Evolutionary conservation across 2,113 vertebrate genomes (phyloP).

Genomic region (Catagonus wagneri): DNA sequence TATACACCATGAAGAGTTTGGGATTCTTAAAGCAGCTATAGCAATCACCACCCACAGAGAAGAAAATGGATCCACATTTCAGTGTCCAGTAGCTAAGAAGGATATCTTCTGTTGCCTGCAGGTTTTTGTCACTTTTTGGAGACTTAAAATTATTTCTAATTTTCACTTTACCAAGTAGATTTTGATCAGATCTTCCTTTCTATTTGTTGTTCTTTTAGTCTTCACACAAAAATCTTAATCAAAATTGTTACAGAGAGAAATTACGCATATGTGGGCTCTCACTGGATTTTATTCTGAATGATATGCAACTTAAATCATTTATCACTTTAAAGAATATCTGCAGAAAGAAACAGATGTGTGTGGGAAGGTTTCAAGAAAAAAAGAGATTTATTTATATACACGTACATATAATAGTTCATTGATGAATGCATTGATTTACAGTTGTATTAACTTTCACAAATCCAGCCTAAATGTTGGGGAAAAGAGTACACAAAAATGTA

Average conservation of each 20-base stretch:
- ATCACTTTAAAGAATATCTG: conserved; percentile 37
- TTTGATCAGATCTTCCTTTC: background rate
- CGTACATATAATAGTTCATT: background rate
- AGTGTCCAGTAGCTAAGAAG: background rate
- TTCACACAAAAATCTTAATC: background rate
- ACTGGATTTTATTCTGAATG: conserved; percentile 44
- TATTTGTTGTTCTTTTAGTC: background rate
- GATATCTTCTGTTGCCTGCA: background rate
- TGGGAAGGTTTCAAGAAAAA: background rate
- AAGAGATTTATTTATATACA: conserved; percentile 44
- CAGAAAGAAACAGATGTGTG: conserved; percentile 56
- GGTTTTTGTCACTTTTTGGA: background rate
- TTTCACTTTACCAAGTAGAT: background rate
- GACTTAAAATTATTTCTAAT: conserved; percentile 3
- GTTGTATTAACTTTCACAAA: background rate
- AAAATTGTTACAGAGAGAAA: conserved; percentile 22
- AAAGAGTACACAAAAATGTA: background rate
- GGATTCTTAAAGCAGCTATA: conserved; percentile 11
- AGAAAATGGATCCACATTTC: background rate
- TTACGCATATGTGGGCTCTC: background rate
- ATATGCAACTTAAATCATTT: conserved; percentile 35
- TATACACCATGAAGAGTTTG: background rate
- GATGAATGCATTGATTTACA: background rate
- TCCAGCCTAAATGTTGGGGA: background rate
- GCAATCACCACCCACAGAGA: background rate